These are phyloP conservation scores for Ceratina calcarata DNA, from an alignment of 1,140 invertebrate genomes.

Conservation along the genomic window DNA sequence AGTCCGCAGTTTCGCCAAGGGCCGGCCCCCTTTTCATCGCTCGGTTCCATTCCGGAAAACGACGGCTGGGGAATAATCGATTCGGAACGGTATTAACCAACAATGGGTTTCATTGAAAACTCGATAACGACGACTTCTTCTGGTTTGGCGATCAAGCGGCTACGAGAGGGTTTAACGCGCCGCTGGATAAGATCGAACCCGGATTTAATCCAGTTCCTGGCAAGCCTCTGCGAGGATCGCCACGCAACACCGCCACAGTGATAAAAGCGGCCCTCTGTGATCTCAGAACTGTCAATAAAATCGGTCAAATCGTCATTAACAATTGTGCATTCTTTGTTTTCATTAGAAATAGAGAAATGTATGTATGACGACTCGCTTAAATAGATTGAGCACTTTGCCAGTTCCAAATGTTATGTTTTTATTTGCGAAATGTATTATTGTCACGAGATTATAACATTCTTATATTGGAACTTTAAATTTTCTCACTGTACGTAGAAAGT, in stretches of 20 bases:
- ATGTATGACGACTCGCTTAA: too few relatives aligned
- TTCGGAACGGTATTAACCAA: conserved; percentile 44
- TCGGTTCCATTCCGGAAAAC: conserved; percentile 27
- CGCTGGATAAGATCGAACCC: conserved; percentile 53
- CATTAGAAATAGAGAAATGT: too few relatives aligned
- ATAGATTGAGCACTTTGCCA: too few relatives aligned
- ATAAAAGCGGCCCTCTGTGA: not conserved
- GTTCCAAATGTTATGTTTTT: too few relatives aligned
- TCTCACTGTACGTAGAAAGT: not conserved
- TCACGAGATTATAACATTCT: not conserved
- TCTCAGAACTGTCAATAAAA: conserved; percentile 24
- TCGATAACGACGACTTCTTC: conserved; percentile 53
- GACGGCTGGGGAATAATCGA: conserved; percentile 50
- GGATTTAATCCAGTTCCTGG: conserved; percentile 33
- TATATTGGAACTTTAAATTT: not conserved
- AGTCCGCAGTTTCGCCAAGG: conserved; percentile 17
- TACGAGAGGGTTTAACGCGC: conserved; percentile 40
- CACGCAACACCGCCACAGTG: not conserved
- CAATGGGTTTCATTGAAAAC: conserved; percentile 55
- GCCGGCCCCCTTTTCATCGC: conserved; percentile 15
- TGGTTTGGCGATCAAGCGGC: conserved; percentile 49
- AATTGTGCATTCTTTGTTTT: too few relatives aligned
- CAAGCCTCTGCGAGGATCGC: conserved; percentile 1
- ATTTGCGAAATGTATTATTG: too few relatives aligned
- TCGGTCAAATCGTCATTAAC: too few relatives aligned